Base-by-base conservation (phyloP, 1,140 invertebrate genomes). In the Coelopa frigida region DNA sequence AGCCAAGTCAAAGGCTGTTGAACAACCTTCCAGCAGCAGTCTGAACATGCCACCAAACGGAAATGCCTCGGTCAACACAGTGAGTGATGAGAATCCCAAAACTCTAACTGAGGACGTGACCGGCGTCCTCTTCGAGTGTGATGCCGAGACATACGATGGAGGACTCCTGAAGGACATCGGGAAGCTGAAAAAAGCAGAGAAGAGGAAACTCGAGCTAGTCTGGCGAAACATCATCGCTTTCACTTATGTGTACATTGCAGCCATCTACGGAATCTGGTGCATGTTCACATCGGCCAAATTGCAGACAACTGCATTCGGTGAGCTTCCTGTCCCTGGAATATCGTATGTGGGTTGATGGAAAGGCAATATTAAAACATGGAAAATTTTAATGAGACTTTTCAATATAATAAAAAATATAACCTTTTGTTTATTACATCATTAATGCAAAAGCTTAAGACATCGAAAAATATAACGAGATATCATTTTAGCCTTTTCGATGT, bases 391-490 rank as follows among this genome's bases (percentile, higher is more conserved):
- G 10, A 12, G 35, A 4, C 6, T 83, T 4, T 56, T 89, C 4
- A 86, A 87, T 6, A 82, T 95, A 38, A 95, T 91, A 11, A 92
- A 89, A 18, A 92, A 92, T 15, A 88, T 87, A 6, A 92, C 95
- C 61, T 76, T 91, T 54, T 75, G 94, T 18, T 95, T 90, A 91
- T 77, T 90, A 5, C 93, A 96, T 66, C 79, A 84, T 56, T 81
- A 89, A 1, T 95, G 93, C 73, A 93, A 94, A 73, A 92, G n/a
- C 7, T n/a, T n/a, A n/a, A n/a, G n/a, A n/a, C n/a, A n/a, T n/a
- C 91, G 5, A 88, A 81, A 65, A 80, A 83, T 72, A 90, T 88
- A 1, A 71, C 94, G 0, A 72, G 83, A 48, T 45, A 90, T 1
- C 70, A 94, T 14, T 72, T 95, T 20, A 78, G 82, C 14, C 55